Base-by-base conservation (phyloP, 2,888 invertebrate species). In the Ichneumon xanthorius region DNA sequence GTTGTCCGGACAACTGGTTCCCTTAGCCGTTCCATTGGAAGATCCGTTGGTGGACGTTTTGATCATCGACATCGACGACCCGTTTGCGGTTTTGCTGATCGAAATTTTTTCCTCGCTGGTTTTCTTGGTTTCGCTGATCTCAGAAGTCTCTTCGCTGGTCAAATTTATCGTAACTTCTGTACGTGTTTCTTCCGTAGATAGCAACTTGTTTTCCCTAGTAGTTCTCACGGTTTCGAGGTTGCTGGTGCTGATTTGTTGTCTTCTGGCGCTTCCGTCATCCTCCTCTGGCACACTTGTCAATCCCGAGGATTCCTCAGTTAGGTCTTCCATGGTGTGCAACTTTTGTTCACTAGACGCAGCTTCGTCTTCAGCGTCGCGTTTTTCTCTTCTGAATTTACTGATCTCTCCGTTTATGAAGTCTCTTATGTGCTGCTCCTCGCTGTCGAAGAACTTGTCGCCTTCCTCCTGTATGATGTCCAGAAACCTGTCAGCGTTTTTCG, bases 381-480 rank as follows among this genome's bases (percentile, higher is more conserved):
- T 95, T 55, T 90, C 89, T 26, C 93, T 87, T 2, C 92, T 86
- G 81, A 91, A 93, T 86, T 93, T 94, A 92, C 90, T 95, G 90
- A 93, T 95, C 94, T 89, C 95, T 94, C 88, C 95, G 94, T 90
- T 96, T 91, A 88, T 95, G 92, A 88, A 96, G 95, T 88, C 95
- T n/a, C 93, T 88, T 71, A 94, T 93, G 45, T 92, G 92, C 30
- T 90, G 92, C 72, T 92, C 92, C 79, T 90, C 94, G 87, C 96
- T 95, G 87, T 96, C 96, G 5, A 96, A 95, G 90, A 96, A 96
- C 90, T 95, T 93, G 89, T 97, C 97, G 4, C 95, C 96, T 94
- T 97, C 97, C 93, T 97, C 97, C 90, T 96, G 96, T 88, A 97
- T 97, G 6, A 96, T 97, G 91, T 97, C 97, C 90, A 97, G 94